A percentile compares a stretch with the other conserved stretches of the same genome.
Evolutionary conservation across 2,113 vertebrate species (phyloP).

Genomic region (Xiphophorus couchianus): DNA sequence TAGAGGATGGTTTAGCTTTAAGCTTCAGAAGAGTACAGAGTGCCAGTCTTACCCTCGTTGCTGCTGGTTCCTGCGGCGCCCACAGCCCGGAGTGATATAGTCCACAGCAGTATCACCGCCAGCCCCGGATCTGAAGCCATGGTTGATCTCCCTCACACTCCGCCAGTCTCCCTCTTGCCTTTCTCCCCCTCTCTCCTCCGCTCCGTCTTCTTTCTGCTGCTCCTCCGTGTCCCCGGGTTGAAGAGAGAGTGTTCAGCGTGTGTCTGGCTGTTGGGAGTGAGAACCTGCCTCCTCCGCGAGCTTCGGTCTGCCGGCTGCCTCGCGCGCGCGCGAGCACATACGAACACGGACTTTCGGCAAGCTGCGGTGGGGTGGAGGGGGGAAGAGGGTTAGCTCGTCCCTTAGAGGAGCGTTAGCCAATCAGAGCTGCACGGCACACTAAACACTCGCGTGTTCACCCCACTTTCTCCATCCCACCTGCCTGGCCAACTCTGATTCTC

Average conservation of each 20-base stretch:
- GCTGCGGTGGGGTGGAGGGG: conserved; percentile 30
- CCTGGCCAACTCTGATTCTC: conserved; percentile 48
- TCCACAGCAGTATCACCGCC: conserved; percentile 78
- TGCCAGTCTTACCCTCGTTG: conserved; percentile 76
- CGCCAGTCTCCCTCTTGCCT: conserved; percentile 68
- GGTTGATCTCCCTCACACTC: conserved; percentile 70
- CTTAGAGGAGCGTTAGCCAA: conserved; percentile 69
- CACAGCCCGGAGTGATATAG: conserved; percentile 76
- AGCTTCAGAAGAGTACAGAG: conserved; percentile 1
- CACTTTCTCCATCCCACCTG: conserved; percentile 53
- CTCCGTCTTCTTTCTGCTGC: conserved; percentile 45
- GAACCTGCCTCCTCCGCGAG: conserved; percentile 65
- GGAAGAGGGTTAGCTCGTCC: conserved; percentile 54
- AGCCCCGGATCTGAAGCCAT: conserved; percentile 82
- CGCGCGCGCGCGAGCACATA: conserved; percentile 54
- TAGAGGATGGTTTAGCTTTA: too few species aligned
- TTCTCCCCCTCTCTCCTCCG: conserved; percentile 60
- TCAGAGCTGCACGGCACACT: conserved; percentile 38
- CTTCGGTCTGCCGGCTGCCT: conserved; percentile 65
- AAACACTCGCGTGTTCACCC: conserved; percentile 21
- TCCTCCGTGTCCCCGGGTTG: conserved; percentile 64
- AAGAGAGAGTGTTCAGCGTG: conserved; percentile 24
- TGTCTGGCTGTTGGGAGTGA: conserved; percentile 48
- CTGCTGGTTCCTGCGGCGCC: conserved; percentile 61
- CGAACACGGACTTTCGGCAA: conserved; percentile 61